Conservation (phyloP, 30 jellyfish, hydroid and myxozoan species). For the Aurelia sp. region DNA sequence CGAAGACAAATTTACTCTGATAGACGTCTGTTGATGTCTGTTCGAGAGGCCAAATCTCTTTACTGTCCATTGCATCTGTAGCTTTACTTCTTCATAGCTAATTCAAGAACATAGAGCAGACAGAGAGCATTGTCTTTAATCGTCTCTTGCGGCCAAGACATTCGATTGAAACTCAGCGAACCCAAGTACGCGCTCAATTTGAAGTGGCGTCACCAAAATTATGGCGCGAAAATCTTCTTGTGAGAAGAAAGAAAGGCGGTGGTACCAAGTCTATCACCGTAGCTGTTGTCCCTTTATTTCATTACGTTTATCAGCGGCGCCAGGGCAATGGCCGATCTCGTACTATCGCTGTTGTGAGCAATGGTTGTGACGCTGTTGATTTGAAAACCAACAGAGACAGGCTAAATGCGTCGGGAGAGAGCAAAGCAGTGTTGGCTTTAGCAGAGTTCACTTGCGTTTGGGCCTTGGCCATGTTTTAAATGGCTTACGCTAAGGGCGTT, state of each 20-base stretch:
- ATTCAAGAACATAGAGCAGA: conserved; percentile 14
- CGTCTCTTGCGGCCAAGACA: conserved; percentile 40
- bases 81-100: conserved; percentile 3
- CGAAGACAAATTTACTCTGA: too few species aligned
- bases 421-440: conserved; percentile 61
- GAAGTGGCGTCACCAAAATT: conserved; percentile 48
- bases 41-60: too few species aligned
- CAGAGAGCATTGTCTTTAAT: conserved; percentile 10
- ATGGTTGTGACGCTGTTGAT: conserved; percentile 26
- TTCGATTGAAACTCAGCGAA: conserved; percentile 34
- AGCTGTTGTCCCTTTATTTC: conserved; percentile 33
- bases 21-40: too few species aligned
- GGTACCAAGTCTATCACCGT: conserved; percentile 19
- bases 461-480: conserved; percentile 42
- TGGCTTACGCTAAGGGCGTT: conserved; percentile 76
- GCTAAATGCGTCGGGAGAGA: conserved; percentile 41
- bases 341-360: conserved; percentile 5
- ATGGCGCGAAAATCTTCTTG: conserved; percentile 37
- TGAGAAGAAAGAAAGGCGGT: conserved; percentile 44
- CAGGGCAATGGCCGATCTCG: conserved; percentile 36
- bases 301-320: conserved; percentile 56
- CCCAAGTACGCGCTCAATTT: conserved; percentile 47
- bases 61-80: background rate
- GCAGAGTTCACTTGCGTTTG: conserved; percentile 17
- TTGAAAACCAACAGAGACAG: conserved; percentile 49